Conservation (phyloP, 2,888 invertebrate species). For the Cataglyphis altisquamis region DNA sequence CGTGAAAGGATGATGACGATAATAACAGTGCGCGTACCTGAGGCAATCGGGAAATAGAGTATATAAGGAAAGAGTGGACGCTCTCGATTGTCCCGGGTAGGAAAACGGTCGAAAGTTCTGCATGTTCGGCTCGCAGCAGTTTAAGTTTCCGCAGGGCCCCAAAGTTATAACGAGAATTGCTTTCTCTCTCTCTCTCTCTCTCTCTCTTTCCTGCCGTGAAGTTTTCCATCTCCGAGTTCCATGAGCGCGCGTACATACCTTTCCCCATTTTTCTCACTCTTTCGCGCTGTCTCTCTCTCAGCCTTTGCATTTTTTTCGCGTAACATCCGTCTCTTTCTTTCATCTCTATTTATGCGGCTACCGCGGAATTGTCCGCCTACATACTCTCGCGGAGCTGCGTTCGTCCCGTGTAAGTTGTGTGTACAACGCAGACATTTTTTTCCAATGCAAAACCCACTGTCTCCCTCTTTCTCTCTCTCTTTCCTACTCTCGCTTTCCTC, state of each 20-base stretch:
- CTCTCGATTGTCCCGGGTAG: constrained; percentile 72
- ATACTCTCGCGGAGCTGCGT: constrained; percentile 31
- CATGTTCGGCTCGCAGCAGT: constrained; percentile 75
- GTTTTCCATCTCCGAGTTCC: constrained; percentile 75
- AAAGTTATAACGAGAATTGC: constrained; percentile 84
- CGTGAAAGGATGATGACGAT: constrained; percentile 45
- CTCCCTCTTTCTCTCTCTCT: constrained; percentile 51
- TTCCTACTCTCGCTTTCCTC: constrained; percentile 17
- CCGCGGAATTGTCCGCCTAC: constrained; percentile 66
- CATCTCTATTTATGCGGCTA: constrained; percentile 65
- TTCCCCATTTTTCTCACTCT: constrained; percentile 49
- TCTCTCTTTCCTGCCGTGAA: constrained; percentile 67
- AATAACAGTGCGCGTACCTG: constrained; percentile 34
- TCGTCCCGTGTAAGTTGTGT: constrained; percentile 69
- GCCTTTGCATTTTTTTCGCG: constrained; percentile 31
- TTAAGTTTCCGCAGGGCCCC: constrained; percentile 76
- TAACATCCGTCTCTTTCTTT: constrained; percentile 29
- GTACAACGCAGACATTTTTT: constrained; percentile 74
- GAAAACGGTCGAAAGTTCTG: constrained; percentile 74
- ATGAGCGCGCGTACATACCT: constrained; percentile 67
- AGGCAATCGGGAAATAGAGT: constrained; percentile 3
- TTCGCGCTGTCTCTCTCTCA: neutral
- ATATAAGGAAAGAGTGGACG: constrained; percentile 34
- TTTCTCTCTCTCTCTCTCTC: constrained; percentile 42
- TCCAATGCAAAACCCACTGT: constrained; percentile 57